Evolutionary conservation across 2,113 vertebrate species (phyloP).

Genomic region (Clarias macrocephalus): DNA sequence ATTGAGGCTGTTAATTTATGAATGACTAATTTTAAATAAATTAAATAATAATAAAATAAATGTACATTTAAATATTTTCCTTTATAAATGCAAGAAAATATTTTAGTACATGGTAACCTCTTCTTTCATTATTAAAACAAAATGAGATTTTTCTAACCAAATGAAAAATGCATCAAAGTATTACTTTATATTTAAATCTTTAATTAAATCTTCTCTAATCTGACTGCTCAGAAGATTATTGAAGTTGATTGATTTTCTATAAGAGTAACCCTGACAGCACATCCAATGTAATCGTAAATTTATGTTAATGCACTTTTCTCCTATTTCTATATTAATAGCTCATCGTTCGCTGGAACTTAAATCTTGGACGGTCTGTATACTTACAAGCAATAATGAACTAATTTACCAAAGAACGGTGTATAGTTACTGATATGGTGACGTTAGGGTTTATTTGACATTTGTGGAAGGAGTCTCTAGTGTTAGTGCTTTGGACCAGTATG

Average conservation of each 20-base stretch:
- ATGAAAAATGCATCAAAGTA: background rate
- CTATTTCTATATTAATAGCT: background rate
- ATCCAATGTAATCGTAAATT: background rate
- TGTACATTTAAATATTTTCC: too few relatives aligned
- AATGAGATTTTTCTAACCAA: background rate
- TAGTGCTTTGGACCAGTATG: background rate
- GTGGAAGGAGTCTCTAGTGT: background rate
- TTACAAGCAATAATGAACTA: too few relatives aligned
- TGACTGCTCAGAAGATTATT: background rate
- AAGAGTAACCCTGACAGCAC: too few relatives aligned
- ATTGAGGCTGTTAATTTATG: background rate
- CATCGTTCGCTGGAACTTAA: background rate
- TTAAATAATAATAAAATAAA: too few relatives aligned
- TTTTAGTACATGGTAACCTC: background rate
- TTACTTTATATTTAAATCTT: background rate
- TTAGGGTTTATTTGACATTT: background rate
- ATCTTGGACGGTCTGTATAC: background rate
- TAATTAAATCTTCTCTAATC: too few relatives aligned
- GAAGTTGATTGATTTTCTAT: background rate
- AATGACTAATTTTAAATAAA: background rate
- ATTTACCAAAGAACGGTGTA: too few relatives aligned
- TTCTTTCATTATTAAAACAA: background rate
- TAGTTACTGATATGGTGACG: too few relatives aligned
- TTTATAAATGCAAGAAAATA: too few relatives aligned
- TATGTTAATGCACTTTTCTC: background rate